Evolutionary conservation across 2,888 invertebrate genomes (phyloP).

Genomic region (Andrena minutula): DNA sequence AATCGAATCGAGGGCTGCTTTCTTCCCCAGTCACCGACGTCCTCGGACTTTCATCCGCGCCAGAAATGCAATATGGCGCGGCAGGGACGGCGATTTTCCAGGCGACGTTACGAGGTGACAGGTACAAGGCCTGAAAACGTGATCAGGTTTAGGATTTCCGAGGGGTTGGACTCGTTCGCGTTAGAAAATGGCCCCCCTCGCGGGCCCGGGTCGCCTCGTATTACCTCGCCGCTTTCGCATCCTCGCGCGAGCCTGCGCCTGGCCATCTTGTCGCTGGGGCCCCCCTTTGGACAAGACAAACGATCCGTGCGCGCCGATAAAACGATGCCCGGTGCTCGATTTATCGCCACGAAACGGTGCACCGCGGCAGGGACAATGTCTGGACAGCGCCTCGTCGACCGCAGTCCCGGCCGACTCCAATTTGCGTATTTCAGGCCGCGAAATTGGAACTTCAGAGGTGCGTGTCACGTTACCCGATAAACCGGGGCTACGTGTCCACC

Average conservation of each 20-base stretch:
- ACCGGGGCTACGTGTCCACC: constrained; percentile 23
- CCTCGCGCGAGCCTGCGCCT: constrained; percentile 32
- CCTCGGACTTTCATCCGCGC: constrained; percentile 22
- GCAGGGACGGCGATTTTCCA: constrained; percentile 23
- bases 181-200: constrained; percentile 72
- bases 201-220: constrained; percentile 74
- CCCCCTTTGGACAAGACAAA: constrained; percentile 73
- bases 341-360: constrained; percentile 75
- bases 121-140: constrained; percentile 67
- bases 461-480: constrained; percentile 57
- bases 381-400: constrained; percentile 28
- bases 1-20: not conserved
- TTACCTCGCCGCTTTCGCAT: constrained; percentile 73
- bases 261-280: constrained; percentile 28
- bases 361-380: constrained; percentile 70
- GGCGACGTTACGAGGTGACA: constrained; percentile 56
- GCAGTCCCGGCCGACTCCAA: constrained; percentile 46
- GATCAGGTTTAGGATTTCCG: constrained; percentile 73
- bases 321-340: constrained; percentile 75
- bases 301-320: constrained; percentile 76
- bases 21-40: not conserved
- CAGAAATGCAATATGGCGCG: constrained; percentile 4
- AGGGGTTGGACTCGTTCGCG: constrained; percentile 54
- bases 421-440: constrained; percentile 61
- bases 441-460: constrained; percentile 49